Percentiles rank a stretch among this genome's conserved stretches.
These are phyloP conservation scores for Hypotaenidia okinawae DNA, from an alignment of 2,797 vertebrate genomes.

Conservation along the genomic window DNA sequence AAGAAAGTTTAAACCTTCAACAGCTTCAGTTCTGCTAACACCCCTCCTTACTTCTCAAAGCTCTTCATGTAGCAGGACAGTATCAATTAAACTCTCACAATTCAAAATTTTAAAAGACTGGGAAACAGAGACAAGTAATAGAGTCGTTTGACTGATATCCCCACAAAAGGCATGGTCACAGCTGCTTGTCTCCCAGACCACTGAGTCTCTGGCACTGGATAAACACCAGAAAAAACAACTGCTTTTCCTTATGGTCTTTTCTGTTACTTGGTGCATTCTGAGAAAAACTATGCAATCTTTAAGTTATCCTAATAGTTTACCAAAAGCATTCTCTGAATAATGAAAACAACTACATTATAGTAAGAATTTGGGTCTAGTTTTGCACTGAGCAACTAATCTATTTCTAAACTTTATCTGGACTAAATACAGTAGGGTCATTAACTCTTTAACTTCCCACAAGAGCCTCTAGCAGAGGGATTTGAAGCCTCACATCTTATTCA, in stretches of 20 bases:
- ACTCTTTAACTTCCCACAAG: background rate
- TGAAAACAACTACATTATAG: background rate
- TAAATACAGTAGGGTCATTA: background rate
- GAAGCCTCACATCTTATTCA: background rate
- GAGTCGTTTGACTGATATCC: background rate
- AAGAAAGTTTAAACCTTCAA: background rate
- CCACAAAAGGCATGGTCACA: background rate
- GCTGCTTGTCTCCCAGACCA: background rate
- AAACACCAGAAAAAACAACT: background rate
- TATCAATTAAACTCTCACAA: background rate
- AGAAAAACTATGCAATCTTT: background rate
- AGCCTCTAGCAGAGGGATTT: background rate
- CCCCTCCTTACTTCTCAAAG: too few species aligned
- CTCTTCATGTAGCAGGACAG: background rate
- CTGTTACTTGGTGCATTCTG: background rate
- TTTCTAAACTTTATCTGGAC: background rate
- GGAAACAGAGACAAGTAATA: background rate
- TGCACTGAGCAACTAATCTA: background rate
- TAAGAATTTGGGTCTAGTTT: background rate
- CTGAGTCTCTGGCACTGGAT: background rate
- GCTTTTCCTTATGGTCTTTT: background rate
- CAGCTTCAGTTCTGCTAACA: too few species aligned
- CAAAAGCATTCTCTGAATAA: background rate
- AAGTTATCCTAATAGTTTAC: background rate
- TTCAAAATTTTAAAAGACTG: background rate